These are phyloP conservation scores for Paraescarpia echinospica DNA, from an alignment of 1,140 invertebrate species.

Conservation along the genomic window DNA sequence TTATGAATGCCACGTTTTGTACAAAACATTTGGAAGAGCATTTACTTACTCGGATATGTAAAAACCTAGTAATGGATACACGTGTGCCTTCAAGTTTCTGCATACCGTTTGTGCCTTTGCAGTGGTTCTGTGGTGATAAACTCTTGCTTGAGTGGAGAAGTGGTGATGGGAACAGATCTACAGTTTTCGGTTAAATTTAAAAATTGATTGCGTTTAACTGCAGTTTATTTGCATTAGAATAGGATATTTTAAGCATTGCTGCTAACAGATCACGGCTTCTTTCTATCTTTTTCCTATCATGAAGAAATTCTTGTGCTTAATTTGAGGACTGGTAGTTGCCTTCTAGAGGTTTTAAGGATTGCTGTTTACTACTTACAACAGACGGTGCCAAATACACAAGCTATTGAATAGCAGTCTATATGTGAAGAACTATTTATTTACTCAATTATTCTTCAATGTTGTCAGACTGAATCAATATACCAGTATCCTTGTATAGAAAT, in stretches of 20 bases:
- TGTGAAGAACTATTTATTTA: background rate
- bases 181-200: background rate
- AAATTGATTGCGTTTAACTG: background rate
- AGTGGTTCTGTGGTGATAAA: background rate
- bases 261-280: background rate
- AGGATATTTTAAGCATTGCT: background rate
- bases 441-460: background rate
- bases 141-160: background rate
- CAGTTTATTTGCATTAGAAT: background rate
- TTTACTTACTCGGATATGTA: background rate
- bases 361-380: background rate
- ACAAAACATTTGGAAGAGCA: background rate
- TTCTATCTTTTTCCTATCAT: background rate
- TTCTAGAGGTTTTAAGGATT: background rate
- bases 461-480: background rate
- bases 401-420: background rate
- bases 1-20: background rate
- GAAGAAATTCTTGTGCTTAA: background rate
- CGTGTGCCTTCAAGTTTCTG: background rate
- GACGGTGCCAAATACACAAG: background rate
- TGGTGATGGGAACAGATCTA: background rate
- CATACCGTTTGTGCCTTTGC: background rate
- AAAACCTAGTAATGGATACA: background rate
- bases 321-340: background rate
- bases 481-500: background rate